Evolutionary conservation across 2,113 vertebrate genomes (phyloP), one percentile per base, ranked within the genome.

Genomic region (Aix galericulata): DNA sequence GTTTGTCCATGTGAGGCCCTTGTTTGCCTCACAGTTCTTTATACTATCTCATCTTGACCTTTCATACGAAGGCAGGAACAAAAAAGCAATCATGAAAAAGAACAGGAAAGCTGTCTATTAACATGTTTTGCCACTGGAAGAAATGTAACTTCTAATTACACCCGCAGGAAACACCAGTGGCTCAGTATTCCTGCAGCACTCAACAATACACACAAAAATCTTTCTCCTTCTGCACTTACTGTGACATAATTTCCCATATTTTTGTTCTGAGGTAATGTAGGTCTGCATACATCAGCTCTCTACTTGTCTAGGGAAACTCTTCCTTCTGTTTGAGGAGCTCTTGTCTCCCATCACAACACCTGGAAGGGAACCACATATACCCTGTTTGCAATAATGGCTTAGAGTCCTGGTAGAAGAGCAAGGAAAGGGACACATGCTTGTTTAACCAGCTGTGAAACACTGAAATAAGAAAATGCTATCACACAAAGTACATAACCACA

Each of bases 401-500:
- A 10, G 16, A 64, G 38, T 26, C 14, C 20, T 18, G 29, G 9
- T 25, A 29, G n/a, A 8, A 36, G 11, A 44, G 7, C 10, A 23
- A 73, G 27, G 26, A 8, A n/a, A 42, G 20, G 66, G 8, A 15
- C 4, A 15, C 4, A 17, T 63, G 14, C 2, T 31, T 52, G 0
- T 32, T 26, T 72, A 29, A 48, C 16, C 22, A 80, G 11, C 20
- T 71, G 4, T 22, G 58, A 68, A 85, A 69, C 32, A n/a, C 8
- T 6, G 8, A 46, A 50, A 31, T 2, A 34, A n/a, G 29, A 31
- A 80, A 79, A 15, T 46, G 68, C 22, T 80, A 4, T 23, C 0
- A 0, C 13, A 29, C 1, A 1, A 11, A 66, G 26, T 80, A 40
- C 6, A 13, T 14, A 68, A 42, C 2, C 44, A 58, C 8, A 22